These are phyloP conservation scores for Eciton burchellii DNA, from an alignment of 1,140 invertebrate genomes.

Conservation along the genomic window DNA sequence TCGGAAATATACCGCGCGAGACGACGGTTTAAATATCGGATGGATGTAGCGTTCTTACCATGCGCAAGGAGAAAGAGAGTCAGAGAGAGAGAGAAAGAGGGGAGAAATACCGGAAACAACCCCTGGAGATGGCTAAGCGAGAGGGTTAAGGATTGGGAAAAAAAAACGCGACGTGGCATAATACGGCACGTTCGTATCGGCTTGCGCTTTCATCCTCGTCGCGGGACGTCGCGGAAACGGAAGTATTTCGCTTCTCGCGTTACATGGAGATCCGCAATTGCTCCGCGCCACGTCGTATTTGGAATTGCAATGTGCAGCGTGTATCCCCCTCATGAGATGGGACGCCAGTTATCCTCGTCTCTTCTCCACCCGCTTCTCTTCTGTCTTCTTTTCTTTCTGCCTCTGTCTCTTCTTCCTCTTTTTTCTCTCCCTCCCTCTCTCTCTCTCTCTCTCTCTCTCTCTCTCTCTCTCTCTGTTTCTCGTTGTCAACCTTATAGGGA, in stretches of 20 bases:
- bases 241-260: conserved; percentile 11
- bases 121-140: conserved; percentile 8
- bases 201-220: neutral
- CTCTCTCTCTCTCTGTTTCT: neutral
- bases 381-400: too few species aligned
- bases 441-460: neutral
- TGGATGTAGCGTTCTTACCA: conserved; percentile 5
- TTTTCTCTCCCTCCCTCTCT: too few species aligned
- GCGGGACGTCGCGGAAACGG: conserved; percentile 16
- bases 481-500: neutral
- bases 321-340: conserved; percentile 26
- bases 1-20: conserved; percentile 33
- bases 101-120: conserved; percentile 7
- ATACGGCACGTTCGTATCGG: conserved; percentile 45
- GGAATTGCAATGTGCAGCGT: conserved; percentile 60
- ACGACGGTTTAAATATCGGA: conserved; percentile 46
- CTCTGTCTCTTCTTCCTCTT: too few species aligned
- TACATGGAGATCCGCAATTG: conserved; percentile 46
- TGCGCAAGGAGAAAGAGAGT: neutral
- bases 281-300: neutral
- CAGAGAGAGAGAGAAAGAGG: neutral
- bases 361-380: neutral
- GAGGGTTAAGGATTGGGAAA: conserved; percentile 18
- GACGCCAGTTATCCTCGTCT: too few species aligned
- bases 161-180: neutral